Conservation (phyloP, 2,888 invertebrate species). For the Drosophila leonis region DNA sequence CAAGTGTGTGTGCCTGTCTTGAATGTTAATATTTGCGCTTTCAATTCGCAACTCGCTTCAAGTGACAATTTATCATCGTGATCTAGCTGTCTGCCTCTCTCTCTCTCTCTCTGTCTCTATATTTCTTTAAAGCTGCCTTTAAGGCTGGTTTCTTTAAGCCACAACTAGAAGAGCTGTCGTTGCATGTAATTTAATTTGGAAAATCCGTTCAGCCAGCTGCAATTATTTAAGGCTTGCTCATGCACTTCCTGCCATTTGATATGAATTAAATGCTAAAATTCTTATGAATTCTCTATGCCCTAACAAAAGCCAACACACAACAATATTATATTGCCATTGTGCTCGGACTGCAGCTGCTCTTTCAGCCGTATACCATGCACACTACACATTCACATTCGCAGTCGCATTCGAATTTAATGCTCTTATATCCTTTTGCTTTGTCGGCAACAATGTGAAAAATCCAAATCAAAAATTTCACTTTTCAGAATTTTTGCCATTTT, state of each 20-base stretch:
- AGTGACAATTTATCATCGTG: constrained; percentile 60
- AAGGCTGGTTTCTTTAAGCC: constrained; percentile 31
- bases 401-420: constrained; percentile 12
- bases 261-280: constrained; percentile 74
- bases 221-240: constrained; percentile 63
- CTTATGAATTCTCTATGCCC: constrained; percentile 54
- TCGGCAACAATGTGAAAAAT: constrained; percentile 53
- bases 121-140: constrained; percentile 32
- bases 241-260: constrained; percentile 69
- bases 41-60: constrained; percentile 62
- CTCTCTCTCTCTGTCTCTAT: not conserved
- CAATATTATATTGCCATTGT: constrained; percentile 44
- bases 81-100: constrained; percentile 20
- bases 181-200: constrained; percentile 42
- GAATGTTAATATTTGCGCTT: constrained; percentile 76
- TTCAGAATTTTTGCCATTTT: constrained; percentile 13
- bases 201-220: constrained; percentile 41
- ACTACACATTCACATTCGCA: not conserved
- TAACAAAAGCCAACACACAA: constrained; percentile 41
- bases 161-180: constrained; percentile 24
- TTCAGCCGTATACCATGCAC: constrained; percentile 2
- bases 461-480: constrained; percentile 39
- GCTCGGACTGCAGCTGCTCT: constrained; percentile 35
- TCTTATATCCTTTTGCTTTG: constrained; percentile 38
- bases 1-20: constrained; percentile 66